These are phyloP conservation scores for Napeogenes sylphis DNA, from an alignment of 2,888 invertebrate genomes.

Conservation along the genomic window DNA sequence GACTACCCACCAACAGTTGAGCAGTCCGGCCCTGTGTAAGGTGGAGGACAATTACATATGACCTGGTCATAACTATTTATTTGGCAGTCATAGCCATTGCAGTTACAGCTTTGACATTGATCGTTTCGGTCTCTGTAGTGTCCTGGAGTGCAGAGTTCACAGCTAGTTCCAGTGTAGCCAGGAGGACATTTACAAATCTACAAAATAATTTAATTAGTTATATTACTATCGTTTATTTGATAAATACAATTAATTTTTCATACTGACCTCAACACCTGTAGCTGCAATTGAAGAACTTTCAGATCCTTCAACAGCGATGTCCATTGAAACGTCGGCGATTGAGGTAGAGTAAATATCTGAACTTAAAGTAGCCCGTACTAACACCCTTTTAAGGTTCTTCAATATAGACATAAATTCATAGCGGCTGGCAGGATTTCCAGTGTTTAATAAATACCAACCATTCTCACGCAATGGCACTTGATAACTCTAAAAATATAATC, in stretches of 20 bases:
- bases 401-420: constrained; percentile 91
- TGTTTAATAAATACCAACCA: constrained; percentile 77
- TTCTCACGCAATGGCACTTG: constrained; percentile 81
- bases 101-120: constrained; percentile 85
- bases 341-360: constrained; percentile 78
- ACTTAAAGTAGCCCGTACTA: constrained; percentile 87
- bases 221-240: neutral
- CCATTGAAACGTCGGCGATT: constrained; percentile 91
- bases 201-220: constrained; percentile 4
- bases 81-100: constrained; percentile 85
- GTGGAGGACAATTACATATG: constrained; percentile 83
- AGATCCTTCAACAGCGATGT: constrained; percentile 84
- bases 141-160: constrained; percentile 85
- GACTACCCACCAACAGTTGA: constrained; percentile 51
- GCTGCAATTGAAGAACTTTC: constrained; percentile 81
- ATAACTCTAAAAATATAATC: constrained; percentile 65
- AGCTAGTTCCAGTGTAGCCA: constrained; percentile 90
- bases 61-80: constrained; percentile 77
- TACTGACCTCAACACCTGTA: constrained; percentile 84
- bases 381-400: constrained; percentile 87
- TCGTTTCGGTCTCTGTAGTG: constrained; percentile 83
- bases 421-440: constrained; percentile 73
- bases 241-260: neutral
- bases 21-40: constrained; percentile 84
- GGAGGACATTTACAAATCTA: constrained; percentile 86